Base-by-base conservation (phyloP, 1,140 invertebrate species). In the Chelonus insularis region DNA sequence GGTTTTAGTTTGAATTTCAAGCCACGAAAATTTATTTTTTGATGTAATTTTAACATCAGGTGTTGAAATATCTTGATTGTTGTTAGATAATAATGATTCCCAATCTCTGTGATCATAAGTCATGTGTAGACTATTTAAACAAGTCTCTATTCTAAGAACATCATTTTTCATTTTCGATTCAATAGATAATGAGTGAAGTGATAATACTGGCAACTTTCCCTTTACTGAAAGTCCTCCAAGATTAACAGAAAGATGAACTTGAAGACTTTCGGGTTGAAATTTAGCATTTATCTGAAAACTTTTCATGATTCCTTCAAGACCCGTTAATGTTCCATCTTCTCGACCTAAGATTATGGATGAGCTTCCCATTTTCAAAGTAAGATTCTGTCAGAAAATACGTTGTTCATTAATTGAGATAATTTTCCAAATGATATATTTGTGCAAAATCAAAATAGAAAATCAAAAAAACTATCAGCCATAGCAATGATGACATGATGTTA, bases 91-190 rank as follows among this genome's bases (percentile, higher is more conserved):
- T 43, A 81, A 70, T 1, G 73, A 72, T 62, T 82, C 80, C 73
- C 81, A 82, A 58, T 84, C 84, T 47, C 81, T 81, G 65, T 91
- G 89, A 71, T 88, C 86, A 64, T 92, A 93, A n/a, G 82, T 86
- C 1, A 91, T 72, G 59, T 84, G 84, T 39, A 92, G 80, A 62
- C 82, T 87, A 69, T 89, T 89, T 14, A 92, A 81, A 69, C 87
- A 87, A 1, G 89, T 82, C 64, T 87, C 86, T 12, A 91, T 72
- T 64, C 87, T 87, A 23, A 91, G 72, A 20, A 88, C 76, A 43
- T 86, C 81, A 45, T 90, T 84, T 65, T 89, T 86, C 34, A 91
- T 69, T 83, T 89, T 89, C n/a, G 89, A 86, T 72, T 91, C 88
- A 39, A 91, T 75, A 57, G 87, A 87, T 8, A 91, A 77, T 59